Percentiles rank a stretch among this genome's conserved stretches.
These are phyloP conservation scores for Megaustenia siamemsis DNA, from an alignment of 2,888 invertebrate species.

Conservation along the genomic window DNA sequence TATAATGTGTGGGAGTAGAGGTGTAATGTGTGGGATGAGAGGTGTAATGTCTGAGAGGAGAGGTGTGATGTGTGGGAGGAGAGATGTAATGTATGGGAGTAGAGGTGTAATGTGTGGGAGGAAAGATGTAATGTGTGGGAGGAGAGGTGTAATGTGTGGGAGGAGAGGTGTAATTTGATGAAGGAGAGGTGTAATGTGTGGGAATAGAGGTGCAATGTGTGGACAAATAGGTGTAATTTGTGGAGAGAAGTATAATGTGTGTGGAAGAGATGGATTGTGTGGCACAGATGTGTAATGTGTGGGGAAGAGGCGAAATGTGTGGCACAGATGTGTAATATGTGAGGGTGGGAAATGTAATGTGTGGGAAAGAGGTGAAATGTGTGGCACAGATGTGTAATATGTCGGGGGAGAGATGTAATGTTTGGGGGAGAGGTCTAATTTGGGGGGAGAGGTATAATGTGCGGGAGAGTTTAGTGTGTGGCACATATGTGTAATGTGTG, in stretches of 20 bases:
- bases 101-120: no score
- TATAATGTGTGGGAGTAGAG: conserved; percentile 12
- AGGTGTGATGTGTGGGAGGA: conserved; percentile 2
- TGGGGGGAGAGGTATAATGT: no score
- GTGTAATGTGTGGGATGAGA: neutral
- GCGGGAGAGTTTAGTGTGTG: neutral
- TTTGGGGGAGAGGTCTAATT: neutral
- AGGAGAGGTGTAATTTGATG: conserved; percentile 4
- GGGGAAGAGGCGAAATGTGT: no score
- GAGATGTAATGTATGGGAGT: neutral
- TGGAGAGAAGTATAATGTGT: no score
- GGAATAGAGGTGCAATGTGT: conserved; percentile 4
- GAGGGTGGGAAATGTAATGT: neutral
- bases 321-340: neutral
- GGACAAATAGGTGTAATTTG: neutral
- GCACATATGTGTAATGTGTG: no score
- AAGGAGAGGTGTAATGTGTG: conserved; percentile 18
- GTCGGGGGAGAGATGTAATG: neutral
- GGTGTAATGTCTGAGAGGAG: no score
- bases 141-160: neutral
- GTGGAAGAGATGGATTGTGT: neutral
- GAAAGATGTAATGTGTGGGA: neutral
- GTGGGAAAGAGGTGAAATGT: neutral
- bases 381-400: neutral
- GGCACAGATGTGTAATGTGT: conserved; percentile 3